Evolutionary conservation across 2,888 invertebrate species (phyloP), one percentile per base, ranked within the genome.

Genomic region (Meandrusa payeni): DNA sequence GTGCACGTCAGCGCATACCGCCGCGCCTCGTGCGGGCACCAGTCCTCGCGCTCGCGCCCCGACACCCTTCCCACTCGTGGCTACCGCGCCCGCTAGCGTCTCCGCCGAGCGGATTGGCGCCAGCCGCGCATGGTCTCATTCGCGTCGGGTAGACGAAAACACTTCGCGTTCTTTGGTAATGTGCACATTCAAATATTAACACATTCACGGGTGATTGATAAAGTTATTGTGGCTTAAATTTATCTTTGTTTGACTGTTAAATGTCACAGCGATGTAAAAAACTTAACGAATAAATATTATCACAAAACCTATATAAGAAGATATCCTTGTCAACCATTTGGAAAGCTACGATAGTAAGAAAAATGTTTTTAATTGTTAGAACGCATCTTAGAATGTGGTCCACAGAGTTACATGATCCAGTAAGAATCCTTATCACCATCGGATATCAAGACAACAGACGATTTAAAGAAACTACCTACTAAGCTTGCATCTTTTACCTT

Each of bases 21-120:
- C 69, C 83, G 76, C 76, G 82, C 83, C 79, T 85, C 86, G 76
- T 86, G 86, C 85, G 78, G 76, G 78, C 86, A 86, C 86, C 86
- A 85, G 57, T 82, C 82, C 69, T 87, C 85, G 67, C 82, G 81
- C 81, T 85, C 86, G 75, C 85, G 85, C 59, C 85, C 86, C 86
- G 86, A 86, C 86, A 87, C 86, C 79, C 85, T 86, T 82, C 69
- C 76, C 74, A 72, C 67, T 75, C 62, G 60, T 59, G 54, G 57
- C 59, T 50, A 61, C 70, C 63, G 61, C 61, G 56, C 53, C 61
- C 69, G 67, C 71, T 80, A 80, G 76, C 77, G 75, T 71, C 74
- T 73, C 72, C 79, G 75, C 69, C 69, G 64, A 64, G 73, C 75
- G 63, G 69, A 69, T 55, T 62, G 63, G 66, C 69, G 64, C 69